A percentile compares a stretch with the other conserved stretches of the same genome.
Conservation (phyloP, 35 echinoderm and acorn worm species). For the Patiria miniata region DNA sequence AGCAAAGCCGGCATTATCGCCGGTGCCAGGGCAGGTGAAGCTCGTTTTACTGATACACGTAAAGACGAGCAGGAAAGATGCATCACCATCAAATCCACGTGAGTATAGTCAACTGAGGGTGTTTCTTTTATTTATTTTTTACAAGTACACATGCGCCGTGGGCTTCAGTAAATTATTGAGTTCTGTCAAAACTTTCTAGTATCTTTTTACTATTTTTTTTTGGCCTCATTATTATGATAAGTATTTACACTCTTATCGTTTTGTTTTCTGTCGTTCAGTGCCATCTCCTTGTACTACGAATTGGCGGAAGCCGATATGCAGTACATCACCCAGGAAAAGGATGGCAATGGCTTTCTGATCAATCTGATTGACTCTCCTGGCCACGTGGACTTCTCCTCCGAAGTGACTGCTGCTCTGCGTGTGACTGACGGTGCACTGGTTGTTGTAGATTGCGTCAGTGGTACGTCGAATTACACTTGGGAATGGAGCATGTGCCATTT, state of each 20-base stretch:
- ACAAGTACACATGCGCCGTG: too few species aligned
- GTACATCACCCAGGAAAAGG: slow-evolving; percentile 54
- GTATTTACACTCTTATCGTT: too few species aligned
- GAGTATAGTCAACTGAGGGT: slow-evolving; percentile 11
- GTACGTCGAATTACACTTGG: slow-evolving; percentile 51
- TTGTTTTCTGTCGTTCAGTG: slow-evolving; percentile 51
- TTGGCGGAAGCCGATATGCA: slow-evolving; percentile 70
- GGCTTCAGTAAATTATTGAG: too few species aligned
- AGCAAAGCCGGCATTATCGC: slow-evolving; percentile 97
- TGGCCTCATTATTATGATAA: too few species aligned
- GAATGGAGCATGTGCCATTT: too few species aligned
- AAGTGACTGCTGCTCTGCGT: slow-evolving; percentile 91
- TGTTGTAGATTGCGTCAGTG: slow-evolving; percentile 98
- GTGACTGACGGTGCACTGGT: slow-evolving; percentile 97
- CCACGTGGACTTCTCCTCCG: slow-evolving; percentile 98
- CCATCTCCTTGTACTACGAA: slow-evolving; percentile 90
- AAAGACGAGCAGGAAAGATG: slow-evolving; percentile 97
- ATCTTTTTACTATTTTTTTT: too few species aligned
- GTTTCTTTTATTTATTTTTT: too few species aligned
- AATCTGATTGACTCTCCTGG: slow-evolving; percentile 98
- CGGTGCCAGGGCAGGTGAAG: slow-evolving; percentile 69
- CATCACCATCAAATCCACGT: slow-evolving; percentile 99
- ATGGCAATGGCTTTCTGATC: slow-evolving; percentile 92
- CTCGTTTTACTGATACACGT: slow-evolving; percentile 92
- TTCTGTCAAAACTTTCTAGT: too few species aligned